Evolutionary conservation across 2,113 vertebrate species (phyloP).

Genomic region (Oryzias celebensis): DNA sequence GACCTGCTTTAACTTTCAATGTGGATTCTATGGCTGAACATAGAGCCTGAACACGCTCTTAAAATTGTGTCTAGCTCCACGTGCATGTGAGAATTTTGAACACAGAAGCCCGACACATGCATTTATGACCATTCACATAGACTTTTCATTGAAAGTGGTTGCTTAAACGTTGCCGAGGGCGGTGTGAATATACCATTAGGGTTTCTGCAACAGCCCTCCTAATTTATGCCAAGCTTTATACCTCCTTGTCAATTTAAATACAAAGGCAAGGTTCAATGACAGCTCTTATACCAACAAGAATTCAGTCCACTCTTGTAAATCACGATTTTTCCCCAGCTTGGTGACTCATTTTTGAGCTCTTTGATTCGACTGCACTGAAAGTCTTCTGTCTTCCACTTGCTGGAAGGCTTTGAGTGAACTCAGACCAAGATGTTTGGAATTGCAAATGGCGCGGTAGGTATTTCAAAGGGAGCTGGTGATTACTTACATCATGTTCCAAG

Average conservation of each 20-base stretch:
- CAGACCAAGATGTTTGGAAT: conserved; percentile 66
- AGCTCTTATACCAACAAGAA: conserved; percentile 25
- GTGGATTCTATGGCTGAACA: too few relatives aligned
- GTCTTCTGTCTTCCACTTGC: background rate
- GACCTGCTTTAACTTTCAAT: too few relatives aligned
- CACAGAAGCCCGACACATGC: too few relatives aligned
- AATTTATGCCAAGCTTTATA: conserved; percentile 42
- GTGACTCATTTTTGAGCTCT: background rate
- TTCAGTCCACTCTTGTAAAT: conserved; percentile 1
- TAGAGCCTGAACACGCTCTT: too few relatives aligned
- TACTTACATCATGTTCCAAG: conserved; percentile 69
- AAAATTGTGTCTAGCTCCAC: too few relatives aligned
- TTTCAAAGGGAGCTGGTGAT: conserved; percentile 65
- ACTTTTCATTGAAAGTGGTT: too few relatives aligned
- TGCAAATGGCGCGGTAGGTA: conserved; percentile 65
- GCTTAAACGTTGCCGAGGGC: too few relatives aligned
- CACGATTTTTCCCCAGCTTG: background rate
- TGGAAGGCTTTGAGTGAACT: conserved; percentile 17
- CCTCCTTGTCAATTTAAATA: conserved; percentile 42
- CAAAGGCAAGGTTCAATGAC: conserved; percentile 26
- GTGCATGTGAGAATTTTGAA: too few relatives aligned
- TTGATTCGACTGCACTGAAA: conserved; percentile 4
- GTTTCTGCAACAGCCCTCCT: conserved; percentile 16
- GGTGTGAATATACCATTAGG: background rate
- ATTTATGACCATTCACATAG: too few relatives aligned